Base-by-base conservation (phyloP, 2,797 vertebrate species). In the Epinephelus coioides region DNA sequence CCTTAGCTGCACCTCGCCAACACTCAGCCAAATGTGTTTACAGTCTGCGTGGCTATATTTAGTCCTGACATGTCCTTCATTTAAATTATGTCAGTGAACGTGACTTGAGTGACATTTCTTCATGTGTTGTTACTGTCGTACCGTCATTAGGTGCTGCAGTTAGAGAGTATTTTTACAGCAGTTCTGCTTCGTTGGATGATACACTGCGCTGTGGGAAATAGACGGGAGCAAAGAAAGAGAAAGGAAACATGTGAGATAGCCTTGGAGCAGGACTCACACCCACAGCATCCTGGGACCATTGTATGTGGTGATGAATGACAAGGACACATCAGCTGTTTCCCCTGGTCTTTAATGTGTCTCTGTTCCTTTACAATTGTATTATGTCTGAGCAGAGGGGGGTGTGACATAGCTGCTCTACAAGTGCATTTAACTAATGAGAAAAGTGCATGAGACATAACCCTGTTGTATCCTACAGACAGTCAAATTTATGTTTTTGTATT, bases 21-120 rank as follows among this genome's bases (percentile, higher is more conserved):
- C 46, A 56, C 75, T 64, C 55, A 59, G 70, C 60, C 43, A 50
- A 51, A 66, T 66, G 51, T 77, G 78, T 79, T 72, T 64, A 67
- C 67, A 51, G 21, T 69, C 19, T 63, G 6, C 34, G 11, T 6
- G 3, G 70, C 43, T 90, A 81, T 85, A 76, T 86, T 84, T 89
- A 89, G 78, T 73, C 40, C 57, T 13, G 56, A 64, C 38, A 56
- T 68, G 69, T 65, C 27, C 73, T 73, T 63, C 13, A 12, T 57
- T 72, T 64, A 44, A 76, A 69, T 82, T 40, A 65, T 54, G 23
- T 27, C 19, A 19, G 44, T 56, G n/a, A 59, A 57, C 5, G 0
- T 34, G 54, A 65, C 59, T 55, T 63, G 51, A 79, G 62, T 70
- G 81, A 80, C 59, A 73, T 76, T 81, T 77, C 34, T 60, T 51